These are phyloP conservation scores for Tenthredo notha DNA, from an alignment of 2,888 invertebrate species.

Conservation along the genomic window DNA sequence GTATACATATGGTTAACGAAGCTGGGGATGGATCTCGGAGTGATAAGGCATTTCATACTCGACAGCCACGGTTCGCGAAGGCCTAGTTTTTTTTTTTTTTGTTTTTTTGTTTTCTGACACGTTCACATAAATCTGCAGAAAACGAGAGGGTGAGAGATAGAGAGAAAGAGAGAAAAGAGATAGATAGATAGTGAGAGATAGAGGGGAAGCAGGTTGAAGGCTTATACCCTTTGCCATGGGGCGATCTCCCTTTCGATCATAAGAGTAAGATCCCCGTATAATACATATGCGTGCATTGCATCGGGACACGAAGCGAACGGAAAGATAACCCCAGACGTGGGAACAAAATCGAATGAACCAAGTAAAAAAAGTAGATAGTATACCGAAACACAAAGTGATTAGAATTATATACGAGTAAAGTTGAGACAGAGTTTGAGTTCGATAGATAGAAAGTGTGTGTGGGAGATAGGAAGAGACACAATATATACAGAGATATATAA, in stretches of 20 bases:
- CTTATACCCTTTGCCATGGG: background rate
- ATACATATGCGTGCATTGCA: background rate
- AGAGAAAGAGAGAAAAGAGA: background rate
- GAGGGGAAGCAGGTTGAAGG: background rate
- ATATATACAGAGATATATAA: too few species aligned
- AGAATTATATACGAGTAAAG: background rate
- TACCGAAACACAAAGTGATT: background rate
- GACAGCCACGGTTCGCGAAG: constrained; percentile 15
- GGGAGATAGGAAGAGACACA: background rate
- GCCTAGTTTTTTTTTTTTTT: background rate
- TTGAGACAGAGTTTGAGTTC: background rate
- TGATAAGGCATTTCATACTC: constrained; percentile 60
- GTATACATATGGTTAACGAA: constrained; percentile 70
- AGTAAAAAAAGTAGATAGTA: background rate
- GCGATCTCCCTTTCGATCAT: background rate
- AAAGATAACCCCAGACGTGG: background rate
- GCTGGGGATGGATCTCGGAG: constrained; percentile 69
- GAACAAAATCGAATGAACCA: background rate
- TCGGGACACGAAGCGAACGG: background rate
- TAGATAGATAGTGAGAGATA: background rate
- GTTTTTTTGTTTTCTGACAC: background rate
- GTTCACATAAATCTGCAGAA: background rate
- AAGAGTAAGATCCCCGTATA: background rate
- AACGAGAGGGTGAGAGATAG: background rate
- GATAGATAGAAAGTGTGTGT: background rate